Evolutionary conservation across 1,140 invertebrate genomes (phyloP), one percentile per base, ranked within the genome.

Genomic region (Euwallacea fornicatus): DNA sequence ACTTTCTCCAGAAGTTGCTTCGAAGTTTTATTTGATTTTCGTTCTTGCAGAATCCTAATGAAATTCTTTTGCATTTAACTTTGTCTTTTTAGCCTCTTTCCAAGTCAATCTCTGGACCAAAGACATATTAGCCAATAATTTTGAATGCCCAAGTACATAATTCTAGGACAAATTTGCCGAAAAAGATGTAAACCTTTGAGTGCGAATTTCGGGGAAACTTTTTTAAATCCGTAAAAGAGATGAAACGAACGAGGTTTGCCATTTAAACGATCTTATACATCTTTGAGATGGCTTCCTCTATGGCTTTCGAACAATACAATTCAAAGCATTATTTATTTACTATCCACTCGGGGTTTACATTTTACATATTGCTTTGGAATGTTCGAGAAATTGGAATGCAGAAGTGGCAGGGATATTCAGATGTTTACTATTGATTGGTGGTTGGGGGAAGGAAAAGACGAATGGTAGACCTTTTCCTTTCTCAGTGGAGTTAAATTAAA

Each of bases 241-340:
- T 50, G 46, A 43, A 42, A 66, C 42, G 55, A 66, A 66, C 55
- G 64, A 66, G 55, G 47, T 42, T 21, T 16, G 2, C 50, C 64
- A 66, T 66, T 56, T 66, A 54, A 66, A 66, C 55, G 64, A 66
- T 66, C 64, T 41, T 41, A 43, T 43, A 42, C 13, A 66, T 41
- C 55, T 66, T 55, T 55, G 21, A 55, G 41, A 42, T 50, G 64
- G 13, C 16, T 66, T 55, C 64, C 16, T 42, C 16, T 66, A 56
- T 50, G 21, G 21, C 21, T 33, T 50, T 11, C 46, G 9, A 13
- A 0, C 59, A 10, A 11, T 60, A 41, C 46, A 53, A 46, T 50
- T 42, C 43, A 10, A 33, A 9, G 46, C 55, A 66, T 66, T 66
- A 66, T 66, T 66, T 66, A 66, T 66, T 56, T 66, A 55, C 64